Conservation (phyloP, 2,888 invertebrate species). For the Drosophila kanekoi region DNA sequence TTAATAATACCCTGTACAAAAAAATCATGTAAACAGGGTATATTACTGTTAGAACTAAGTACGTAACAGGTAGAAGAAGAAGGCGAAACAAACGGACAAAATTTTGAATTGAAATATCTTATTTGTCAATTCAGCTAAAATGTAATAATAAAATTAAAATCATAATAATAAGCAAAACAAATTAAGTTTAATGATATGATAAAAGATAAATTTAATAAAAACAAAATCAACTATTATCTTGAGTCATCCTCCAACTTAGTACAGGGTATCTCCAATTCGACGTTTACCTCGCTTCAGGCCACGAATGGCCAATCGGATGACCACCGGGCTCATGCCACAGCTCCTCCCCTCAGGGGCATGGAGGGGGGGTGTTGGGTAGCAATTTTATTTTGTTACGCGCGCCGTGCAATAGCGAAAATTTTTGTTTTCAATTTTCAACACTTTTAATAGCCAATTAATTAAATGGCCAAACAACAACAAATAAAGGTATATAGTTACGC, state of each 20-base stretch:
- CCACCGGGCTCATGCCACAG: conserved; percentile 22
- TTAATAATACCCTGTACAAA: conserved; percentile 2
- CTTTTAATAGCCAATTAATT: conserved; percentile 78
- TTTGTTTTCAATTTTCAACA: conserved; percentile 77
- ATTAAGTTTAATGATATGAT: no score
- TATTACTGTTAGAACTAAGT: background rate
- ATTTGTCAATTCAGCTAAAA: background rate
- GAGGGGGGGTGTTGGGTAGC: background rate
- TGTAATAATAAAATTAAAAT: background rate
- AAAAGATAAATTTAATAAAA: no score
- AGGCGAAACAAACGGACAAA: background rate
- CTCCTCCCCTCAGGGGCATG: conserved; percentile 20
- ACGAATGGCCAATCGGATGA: conserved; percentile 10
- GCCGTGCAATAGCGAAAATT: conserved; percentile 47
- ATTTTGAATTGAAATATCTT: background rate
- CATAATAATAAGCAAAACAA: no score
- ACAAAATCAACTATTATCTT: no score
- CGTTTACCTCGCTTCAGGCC: no score
- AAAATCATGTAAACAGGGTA: background rate
- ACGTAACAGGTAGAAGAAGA: background rate
- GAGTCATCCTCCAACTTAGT: background rate
- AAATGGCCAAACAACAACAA: conserved; percentile 62
- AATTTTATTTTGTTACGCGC: conserved; percentile 43
- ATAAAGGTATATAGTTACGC: conserved; percentile 12
- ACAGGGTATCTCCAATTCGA: background rate